Base-by-base conservation (phyloP, 2,113 vertebrate species). In the Nansenia antarctica region DNA sequence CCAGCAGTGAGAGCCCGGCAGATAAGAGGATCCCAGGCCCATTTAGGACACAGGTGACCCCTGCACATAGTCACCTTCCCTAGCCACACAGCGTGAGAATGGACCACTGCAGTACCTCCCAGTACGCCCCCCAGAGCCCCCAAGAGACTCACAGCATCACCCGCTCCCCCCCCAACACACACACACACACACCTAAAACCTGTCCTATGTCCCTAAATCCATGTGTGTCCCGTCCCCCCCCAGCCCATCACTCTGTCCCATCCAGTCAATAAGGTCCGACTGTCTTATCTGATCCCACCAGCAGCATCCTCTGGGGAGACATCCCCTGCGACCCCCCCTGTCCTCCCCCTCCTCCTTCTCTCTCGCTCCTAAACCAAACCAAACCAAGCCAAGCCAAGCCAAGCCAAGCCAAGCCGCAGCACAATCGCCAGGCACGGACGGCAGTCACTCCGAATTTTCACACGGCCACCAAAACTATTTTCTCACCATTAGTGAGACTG, bases 341-440 rank as follows among this genome's bases (percentile, higher is more conserved):
- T 30, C 31, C 30, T 60, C 32, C 58, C 35, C 20, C 6, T 35
- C 9, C 31, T 60, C 26, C 18, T 60, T 26, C n/a, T n/a, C 12
- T 11, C 9, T 20, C 53, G 11, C 22, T 29, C 24, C 15, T 5
- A 31, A 18, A 59, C 29, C 22, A n/a, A n/a, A n/a, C n/a, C n/a
- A n/a, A n/a, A n/a, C 62, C 70, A 53, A 61, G 63, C 37, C 55
- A 31, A 18, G 30, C 29, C 22, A n/a, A n/a, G n/a, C 45, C 45
- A 49, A 8, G 57, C 72, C 72, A 74, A 74, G 65, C 72, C 65
- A 75, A 75, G 73, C 73, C 15, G 49, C 58, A 34, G 61, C 34
- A 52, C 15, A 9, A 49, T 14, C 34, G 29, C 53, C 26, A 3
- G 26, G 35, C 72, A 27, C 24, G 20, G n/a, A n/a, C n/a, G n/a